Evolutionary conservation across 2,888 invertebrate species (phyloP).

Genomic region (Trilocha varians): DNA sequence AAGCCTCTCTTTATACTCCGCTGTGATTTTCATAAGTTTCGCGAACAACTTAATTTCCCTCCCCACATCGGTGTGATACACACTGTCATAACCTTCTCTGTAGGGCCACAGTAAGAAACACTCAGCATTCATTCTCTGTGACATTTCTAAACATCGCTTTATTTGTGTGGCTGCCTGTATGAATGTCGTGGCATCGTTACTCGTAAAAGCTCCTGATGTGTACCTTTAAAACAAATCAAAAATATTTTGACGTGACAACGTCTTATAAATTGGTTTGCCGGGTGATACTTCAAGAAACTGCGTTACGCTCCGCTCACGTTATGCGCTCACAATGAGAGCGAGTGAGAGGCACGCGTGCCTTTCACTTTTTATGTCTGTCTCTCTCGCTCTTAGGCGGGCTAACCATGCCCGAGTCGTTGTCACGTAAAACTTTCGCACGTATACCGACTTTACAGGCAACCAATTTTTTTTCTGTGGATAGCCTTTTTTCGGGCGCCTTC

Average conservation of each 20-base stretch:
- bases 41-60: constrained; percentile 76
- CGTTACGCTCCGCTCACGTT: too few relatives aligned
- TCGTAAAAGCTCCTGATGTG: constrained; percentile 75
- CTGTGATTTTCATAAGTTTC: constrained; percentile 73
- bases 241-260: neutral
- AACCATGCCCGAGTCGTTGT: too few relatives aligned
- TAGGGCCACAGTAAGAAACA: constrained; percentile 76
- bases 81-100: constrained; percentile 72
- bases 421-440: too few relatives aligned
- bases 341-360: too few relatives aligned
- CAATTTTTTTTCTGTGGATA: too few relatives aligned
- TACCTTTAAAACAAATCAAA: constrained; percentile 58
- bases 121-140: constrained; percentile 74
- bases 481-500: too few relatives aligned
- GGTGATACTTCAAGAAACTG: too few relatives aligned
- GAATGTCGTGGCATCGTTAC: constrained; percentile 72
- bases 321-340: too few relatives aligned
- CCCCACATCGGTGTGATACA: constrained; percentile 73
- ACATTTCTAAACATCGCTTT: constrained; percentile 75
- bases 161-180: constrained; percentile 75
- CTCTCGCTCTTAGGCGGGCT: too few relatives aligned
- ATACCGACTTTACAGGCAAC: too few relatives aligned
- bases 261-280: too few relatives aligned
- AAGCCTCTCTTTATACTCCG: constrained; percentile 76
- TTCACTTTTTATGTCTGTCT: too few relatives aligned